Base-by-base conservation (phyloP, 2,888 invertebrate genomes). In the Tinea trinotella region DNA sequence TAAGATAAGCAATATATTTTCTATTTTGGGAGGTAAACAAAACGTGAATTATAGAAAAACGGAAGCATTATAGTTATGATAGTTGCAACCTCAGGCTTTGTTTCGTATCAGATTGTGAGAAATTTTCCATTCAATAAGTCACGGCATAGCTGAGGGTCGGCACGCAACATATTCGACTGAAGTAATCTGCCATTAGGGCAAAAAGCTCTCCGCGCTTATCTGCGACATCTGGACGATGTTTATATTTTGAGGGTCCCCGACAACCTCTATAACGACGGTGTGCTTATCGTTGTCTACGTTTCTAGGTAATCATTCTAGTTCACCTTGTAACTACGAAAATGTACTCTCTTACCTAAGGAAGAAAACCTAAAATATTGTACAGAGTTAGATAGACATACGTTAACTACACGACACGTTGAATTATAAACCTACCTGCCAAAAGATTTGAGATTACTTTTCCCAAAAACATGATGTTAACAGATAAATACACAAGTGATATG, bases 201-300 rank as follows among this genome's bases (percentile, higher is more conserved):
- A 80, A 81, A 79, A 78, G 76, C 81, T 76, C 71, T 74, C 71
- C 61, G 64, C 73, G 68, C 76, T 81, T 82, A 83, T 84, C 84
- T 79, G 74, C 70, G 66, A 79, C 84, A 84, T 82, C 83, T 84
- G 84, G 75, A 68, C 74, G 74, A 78, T 81, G 83, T 83, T 82
- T 81, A 83, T 82, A 82, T 80, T 83, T 81, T 75, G 76, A 80
- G 79, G 80, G 78, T 74, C 76, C 66, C 71, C 74, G 74, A 74
- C 77, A 80, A 80, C 84, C 83, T 82, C 74, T 79, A 69, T 84
- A 83, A 84, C 76, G 82, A 81, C 76, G 68, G 69, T 59, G 65
- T 71, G 74, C 77, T 83, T 79, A 83, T 81, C 78, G 67, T 72
- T 62, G 69, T 71, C 72, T 74, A 72, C 75, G 70, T 77, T 76